Evolutionary conservation across 2,797 vertebrate species (phyloP).

Genomic region (Sciurus vulgaris): DNA sequence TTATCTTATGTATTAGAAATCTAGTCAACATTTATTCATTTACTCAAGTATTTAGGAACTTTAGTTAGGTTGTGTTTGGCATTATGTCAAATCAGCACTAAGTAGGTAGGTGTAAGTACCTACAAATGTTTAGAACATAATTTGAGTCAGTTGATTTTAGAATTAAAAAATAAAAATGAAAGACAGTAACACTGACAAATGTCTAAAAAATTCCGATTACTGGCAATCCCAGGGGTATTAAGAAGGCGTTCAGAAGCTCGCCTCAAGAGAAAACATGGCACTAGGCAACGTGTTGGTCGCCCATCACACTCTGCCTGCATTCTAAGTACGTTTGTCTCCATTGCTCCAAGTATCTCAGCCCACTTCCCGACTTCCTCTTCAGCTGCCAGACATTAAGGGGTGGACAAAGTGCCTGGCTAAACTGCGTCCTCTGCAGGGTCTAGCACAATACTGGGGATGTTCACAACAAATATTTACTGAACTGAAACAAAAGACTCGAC

Average conservation of each 20-base stretch:
- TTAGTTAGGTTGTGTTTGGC: neutral
- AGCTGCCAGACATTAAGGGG: neutral
- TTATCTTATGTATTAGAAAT: neutral
- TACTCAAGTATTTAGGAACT: slow-evolving; percentile 14
- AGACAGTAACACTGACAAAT: neutral
- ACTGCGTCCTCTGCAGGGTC: neutral
- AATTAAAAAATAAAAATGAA: slow-evolving; percentile 22
- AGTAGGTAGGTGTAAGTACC: neutral
- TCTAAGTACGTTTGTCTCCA: neutral
- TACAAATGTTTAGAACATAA: neutral
- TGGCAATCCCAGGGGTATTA: neutral
- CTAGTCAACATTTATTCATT: neutral
- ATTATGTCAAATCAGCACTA: neutral
- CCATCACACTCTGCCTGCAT: neutral
- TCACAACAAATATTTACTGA: slow-evolving; percentile 45
- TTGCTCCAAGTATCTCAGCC: neutral
- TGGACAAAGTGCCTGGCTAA: neutral
- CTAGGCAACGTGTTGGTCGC: neutral
- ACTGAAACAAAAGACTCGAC: slow-evolving; percentile 2
- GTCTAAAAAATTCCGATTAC: neutral
- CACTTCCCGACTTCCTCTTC: neutral
- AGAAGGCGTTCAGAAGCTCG: slow-evolving; percentile 8
- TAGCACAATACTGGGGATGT: neutral
- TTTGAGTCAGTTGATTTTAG: neutral
- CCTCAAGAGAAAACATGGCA: neutral